Percentiles rank a stretch among this genome's conserved stretches.
Conservation (phyloP, 2,113 vertebrate species). For the Bubo blakistoni region DNA sequence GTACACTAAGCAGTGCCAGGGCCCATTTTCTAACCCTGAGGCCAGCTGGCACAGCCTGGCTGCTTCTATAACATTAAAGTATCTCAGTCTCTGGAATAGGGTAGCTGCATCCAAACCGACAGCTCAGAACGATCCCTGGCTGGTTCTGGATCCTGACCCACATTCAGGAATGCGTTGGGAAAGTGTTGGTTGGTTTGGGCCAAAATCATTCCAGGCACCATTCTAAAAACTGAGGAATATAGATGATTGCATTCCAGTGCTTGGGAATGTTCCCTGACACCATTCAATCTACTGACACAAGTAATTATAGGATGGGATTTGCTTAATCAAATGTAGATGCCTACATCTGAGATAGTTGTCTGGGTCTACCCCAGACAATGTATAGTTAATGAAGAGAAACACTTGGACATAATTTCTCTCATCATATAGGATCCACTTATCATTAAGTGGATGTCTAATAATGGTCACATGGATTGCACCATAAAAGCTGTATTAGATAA, state of each 20-base stretch:
- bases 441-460: background rate
- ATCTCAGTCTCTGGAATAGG: background rate
- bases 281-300: background rate
- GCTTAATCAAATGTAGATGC: background rate
- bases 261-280: conserved; percentile 13
- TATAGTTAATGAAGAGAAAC: background rate
- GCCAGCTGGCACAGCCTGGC: background rate
- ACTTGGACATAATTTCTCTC: background rate
- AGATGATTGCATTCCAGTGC: background rate
- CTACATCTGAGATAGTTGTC: background rate
- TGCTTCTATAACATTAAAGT: background rate
- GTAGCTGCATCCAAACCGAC: background rate
- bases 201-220: background rate
- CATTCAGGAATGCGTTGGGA: background rate
- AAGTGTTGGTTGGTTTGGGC: background rate
- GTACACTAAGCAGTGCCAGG: background rate
- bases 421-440: background rate
- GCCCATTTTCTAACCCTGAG: background rate
- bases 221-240: background rate
- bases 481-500: background rate
- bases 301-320: background rate
- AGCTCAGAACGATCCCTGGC: background rate
- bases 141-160: background rate
- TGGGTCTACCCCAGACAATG: background rate
- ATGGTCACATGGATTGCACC: background rate